phyloP scores from a whole-genome alignment of 2,113 vertebrate species.

The Menura novaehollandiae region DNA sequence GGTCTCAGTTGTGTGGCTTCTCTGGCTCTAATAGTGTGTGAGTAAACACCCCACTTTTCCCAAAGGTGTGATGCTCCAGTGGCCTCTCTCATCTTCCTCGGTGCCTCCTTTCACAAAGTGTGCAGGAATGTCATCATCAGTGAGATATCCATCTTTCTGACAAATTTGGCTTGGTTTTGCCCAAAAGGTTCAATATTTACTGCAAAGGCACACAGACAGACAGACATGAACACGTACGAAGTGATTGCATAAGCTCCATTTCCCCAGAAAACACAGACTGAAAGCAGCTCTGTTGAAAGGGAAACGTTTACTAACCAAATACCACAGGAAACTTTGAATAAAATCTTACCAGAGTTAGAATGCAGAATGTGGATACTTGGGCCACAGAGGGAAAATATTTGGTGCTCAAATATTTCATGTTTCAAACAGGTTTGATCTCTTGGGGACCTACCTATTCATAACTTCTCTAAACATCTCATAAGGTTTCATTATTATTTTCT shows the following conservation, averaged over 20 bases:
- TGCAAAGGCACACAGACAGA: neutral
- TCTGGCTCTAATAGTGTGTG: neutral
- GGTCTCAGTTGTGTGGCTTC: constrained; percentile 18
- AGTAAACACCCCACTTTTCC: neutral
- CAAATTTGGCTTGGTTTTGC: neutral
- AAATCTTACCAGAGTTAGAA: neutral
- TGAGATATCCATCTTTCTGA: neutral
- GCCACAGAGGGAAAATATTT: neutral
- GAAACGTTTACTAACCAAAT: constrained; percentile 12
- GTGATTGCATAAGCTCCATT: constrained; percentile 21
- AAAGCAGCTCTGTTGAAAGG: constrained; percentile 18
- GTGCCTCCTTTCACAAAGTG: neutral
- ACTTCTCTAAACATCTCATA: neutral
- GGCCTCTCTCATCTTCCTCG: neutral
- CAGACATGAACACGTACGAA: neutral
- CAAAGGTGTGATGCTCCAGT: neutral
- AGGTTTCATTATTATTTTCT: neutral
- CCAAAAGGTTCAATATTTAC: neutral
- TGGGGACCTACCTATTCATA: neutral
- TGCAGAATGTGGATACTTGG: neutral
- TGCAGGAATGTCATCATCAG: accelerated
- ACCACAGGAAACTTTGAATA: constrained; percentile 33
- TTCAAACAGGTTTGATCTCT: neutral
- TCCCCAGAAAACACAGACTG: constrained; percentile 47
- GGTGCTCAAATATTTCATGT: neutral